phyloP scores from a whole-genome alignment of 2,888 invertebrate species.

The Toxonevra muliebris region DNA sequence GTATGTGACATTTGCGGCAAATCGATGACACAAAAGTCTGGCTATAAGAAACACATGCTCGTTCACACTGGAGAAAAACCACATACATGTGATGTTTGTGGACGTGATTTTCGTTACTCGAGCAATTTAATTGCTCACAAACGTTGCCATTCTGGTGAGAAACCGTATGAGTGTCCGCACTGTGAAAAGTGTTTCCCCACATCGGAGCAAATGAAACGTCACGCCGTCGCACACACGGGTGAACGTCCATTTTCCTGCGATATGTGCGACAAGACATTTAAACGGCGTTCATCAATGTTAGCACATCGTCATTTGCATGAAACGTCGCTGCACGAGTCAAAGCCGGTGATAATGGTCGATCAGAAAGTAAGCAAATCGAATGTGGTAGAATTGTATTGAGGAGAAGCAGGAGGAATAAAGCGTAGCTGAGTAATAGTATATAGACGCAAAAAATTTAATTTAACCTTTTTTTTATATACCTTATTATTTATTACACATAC shows the following conservation, averaged over 20 bases:
- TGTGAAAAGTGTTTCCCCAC: conserved; percentile 61
- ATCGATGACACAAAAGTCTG: conserved; percentile 63
- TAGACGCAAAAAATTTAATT: no score
- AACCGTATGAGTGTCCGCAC: conserved; percentile 56
- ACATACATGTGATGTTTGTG: conserved; percentile 57
- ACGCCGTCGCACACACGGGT: conserved; percentile 57
- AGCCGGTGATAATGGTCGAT: conserved; percentile 26
- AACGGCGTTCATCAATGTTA: conserved; percentile 46
- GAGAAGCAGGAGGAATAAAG: background rate
- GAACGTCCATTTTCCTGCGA: conserved; percentile 51
- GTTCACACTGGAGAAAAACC: conserved; percentile 63
- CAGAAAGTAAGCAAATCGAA: conserved; percentile 33
- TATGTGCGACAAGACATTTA: conserved; percentile 44
- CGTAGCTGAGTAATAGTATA: no score
- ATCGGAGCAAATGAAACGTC: conserved; percentile 61
- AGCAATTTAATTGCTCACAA: conserved; percentile 62
- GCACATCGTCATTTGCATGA: conserved; percentile 48
- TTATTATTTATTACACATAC: no score
- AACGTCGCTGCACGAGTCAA: conserved; percentile 30
- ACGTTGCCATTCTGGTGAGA: conserved; percentile 58
- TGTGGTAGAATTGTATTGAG: conserved; percentile 33
- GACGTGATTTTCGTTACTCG: conserved; percentile 59
- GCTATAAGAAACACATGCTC: conserved; percentile 64
- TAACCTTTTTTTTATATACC: no score
- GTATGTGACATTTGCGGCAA: conserved; percentile 62